Evolutionary conservation across 2,113 vertebrate genomes (phyloP), one percentile per base, ranked within the genome.

Genomic region (Ia io): DNA sequence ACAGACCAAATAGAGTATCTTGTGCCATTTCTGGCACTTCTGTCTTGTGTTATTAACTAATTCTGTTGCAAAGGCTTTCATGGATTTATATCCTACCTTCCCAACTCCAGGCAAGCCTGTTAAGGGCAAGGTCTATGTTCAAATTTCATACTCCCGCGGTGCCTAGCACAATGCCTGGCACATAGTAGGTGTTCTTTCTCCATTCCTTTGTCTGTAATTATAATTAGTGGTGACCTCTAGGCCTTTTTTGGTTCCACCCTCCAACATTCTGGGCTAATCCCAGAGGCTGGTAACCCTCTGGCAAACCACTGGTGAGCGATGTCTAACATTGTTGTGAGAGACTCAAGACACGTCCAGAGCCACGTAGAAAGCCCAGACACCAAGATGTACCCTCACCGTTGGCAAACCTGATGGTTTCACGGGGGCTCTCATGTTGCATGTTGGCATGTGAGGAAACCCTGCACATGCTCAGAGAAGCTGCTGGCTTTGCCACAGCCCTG

Each of bases 401-500:
- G 83, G 42, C 18, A 88, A 78, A 92, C 56, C 42, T 74, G 17
- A 20, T 65, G 49, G 23, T 53, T 95, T 95, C 59, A 17, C 47
- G 65, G 61, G 30, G 25, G 16, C 9, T 83, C 1, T 47, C 35
- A 37, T 23, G 59, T 0, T 16, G 18, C n/a, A 84, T 56, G 82
- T 5, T 37, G 63, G 92, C 79, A 73, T 69, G 47, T 17, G 16
- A 61, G 10, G 51, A 91, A 82, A 79, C 78, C 28, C 85, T 73
- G 22, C 69, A 88, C 77, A 73, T 82, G 69, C 88, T 88, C 73
- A 5, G 23, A 92, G 88, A 88, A 90, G 61, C 90, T 94, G 67
- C 84, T 71, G 59, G 94, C 96, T 96, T 96, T 92, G 95, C 90
- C 63, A 63, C 63, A 86, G 70, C 84, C 91, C 90, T 93, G 71